phyloP scores from a whole-genome alignment of 2,888 invertebrate genomes.

The Conus canariensis region DNA sequence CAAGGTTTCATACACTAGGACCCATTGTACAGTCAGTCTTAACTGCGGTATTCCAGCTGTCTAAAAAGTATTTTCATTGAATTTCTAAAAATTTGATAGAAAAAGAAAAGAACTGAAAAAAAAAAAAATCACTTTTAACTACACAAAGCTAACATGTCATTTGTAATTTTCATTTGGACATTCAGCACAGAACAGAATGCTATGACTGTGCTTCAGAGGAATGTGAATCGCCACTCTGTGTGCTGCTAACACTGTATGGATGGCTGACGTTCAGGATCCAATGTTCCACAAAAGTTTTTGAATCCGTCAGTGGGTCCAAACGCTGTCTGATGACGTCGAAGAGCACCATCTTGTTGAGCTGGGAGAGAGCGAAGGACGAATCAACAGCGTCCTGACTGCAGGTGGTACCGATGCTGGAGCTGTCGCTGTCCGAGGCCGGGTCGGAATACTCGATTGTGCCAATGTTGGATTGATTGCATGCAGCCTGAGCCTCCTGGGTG shows the following conservation, averaged over 20 bases:
- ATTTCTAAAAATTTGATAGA: too few species aligned
- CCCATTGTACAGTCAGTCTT: too few species aligned
- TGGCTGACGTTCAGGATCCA: not conserved
- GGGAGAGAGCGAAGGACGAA: not conserved
- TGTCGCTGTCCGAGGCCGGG: not conserved
- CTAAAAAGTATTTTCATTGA: too few species aligned
- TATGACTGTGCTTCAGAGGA: not conserved
- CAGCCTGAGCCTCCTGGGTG: not conserved
- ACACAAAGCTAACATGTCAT: too few species aligned
- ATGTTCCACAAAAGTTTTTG: conserved; percentile 28
- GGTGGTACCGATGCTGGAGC: conserved; percentile 6
- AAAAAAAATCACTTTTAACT: too few species aligned
- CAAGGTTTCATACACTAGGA: too few species aligned
- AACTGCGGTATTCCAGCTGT: too few species aligned
- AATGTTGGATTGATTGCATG: not conserved
- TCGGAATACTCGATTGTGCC: not conserved
- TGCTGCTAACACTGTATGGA: too few species aligned
- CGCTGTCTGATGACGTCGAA: conserved; percentile 12
- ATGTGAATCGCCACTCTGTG: not conserved
- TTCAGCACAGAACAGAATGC: too few species aligned
- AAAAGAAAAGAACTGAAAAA: too few species aligned
- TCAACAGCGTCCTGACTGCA: conserved; percentile 10
- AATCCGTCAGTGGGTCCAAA: conserved; percentile 9
- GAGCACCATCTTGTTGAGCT: conserved; percentile 6
- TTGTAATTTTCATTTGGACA: too few species aligned